These are phyloP conservation scores for Ageneiosus marmoratus DNA, from an alignment of 2,113 vertebrate species.

Conservation along the genomic window DNA sequence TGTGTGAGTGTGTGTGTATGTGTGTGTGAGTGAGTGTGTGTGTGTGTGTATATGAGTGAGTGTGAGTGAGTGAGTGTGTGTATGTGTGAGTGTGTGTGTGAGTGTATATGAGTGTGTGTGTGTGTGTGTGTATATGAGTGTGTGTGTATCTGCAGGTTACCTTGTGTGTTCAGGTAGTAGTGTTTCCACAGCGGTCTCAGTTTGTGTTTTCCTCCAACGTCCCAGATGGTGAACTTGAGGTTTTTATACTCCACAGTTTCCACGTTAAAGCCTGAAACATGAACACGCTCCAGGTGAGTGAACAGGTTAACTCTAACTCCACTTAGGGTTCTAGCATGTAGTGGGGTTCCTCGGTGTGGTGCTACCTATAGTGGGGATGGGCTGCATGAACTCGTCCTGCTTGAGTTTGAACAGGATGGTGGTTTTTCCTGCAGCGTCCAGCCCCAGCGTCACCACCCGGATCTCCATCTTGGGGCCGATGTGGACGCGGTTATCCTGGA, in stretches of 20 bases:
- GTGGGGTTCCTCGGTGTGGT: background rate
- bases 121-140: no score
- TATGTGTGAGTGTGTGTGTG: background rate
- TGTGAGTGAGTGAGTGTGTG: background rate
- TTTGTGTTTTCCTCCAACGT: slow-evolving; percentile 97
- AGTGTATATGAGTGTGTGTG: background rate
- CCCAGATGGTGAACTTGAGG: slow-evolving; percentile 98
- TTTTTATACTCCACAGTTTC: slow-evolving; percentile 99
- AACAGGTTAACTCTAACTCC: background rate
- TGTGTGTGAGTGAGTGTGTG: background rate
- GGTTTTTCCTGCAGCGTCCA: slow-evolving; percentile 96
- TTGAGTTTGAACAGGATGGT: slow-evolving; percentile 98
- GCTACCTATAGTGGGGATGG: slow-evolving; percentile 96
- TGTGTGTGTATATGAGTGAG: no score
- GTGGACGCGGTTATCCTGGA: slow-evolving; percentile 95
- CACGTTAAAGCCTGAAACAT: slow-evolving; percentile 87
- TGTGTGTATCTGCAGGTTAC: no score
- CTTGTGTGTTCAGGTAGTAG: slow-evolving; percentile 98
- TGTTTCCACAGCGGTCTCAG: slow-evolving; percentile 97
- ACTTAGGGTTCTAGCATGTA: background rate
- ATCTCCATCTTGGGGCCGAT: slow-evolving; percentile 99
- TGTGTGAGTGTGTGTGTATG: background rate
- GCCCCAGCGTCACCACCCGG: slow-evolving; percentile 91
- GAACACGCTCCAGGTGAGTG: background rate
- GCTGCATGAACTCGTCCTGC: slow-evolving; percentile 98